phyloP scores from a whole-genome alignment of 1,140 invertebrate species.

The Saccostrea cuccullata region DNA sequence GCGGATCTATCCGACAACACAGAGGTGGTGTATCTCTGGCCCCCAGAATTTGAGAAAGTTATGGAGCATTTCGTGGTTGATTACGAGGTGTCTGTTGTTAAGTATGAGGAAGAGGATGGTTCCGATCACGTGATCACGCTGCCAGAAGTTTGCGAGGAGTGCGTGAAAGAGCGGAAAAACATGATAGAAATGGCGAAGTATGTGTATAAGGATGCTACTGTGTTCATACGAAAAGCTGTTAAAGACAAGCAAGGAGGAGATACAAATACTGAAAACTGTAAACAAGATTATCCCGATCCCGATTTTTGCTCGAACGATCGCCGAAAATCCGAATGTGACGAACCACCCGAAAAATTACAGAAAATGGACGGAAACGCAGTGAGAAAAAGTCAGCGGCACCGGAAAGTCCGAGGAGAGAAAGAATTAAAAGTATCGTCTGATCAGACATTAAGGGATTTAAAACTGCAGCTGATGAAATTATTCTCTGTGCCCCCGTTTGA shows the following conservation, averaged over 20 bases:
- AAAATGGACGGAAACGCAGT: slow-evolving; percentile 59
- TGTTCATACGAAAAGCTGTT: slow-evolving; percentile 77
- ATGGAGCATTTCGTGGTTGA: slow-evolving; percentile 61
- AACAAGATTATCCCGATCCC: slow-evolving; percentile 69
- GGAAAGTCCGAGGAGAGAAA: slow-evolving; percentile 77
- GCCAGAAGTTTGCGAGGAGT: slow-evolving; percentile 74
- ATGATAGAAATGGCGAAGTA: slow-evolving; percentile 71
- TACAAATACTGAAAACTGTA: slow-evolving; percentile 52
- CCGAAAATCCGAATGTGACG: slow-evolving; percentile 41
- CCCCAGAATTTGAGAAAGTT: slow-evolving; percentile 69
- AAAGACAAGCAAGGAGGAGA: slow-evolving; percentile 45
- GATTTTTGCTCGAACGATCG: slow-evolving; percentile 46
- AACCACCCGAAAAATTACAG: slow-evolving; percentile 64
- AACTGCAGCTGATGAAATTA: slow-evolving; percentile 79
- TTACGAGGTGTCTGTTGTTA: slow-evolving; percentile 62
- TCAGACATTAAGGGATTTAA: slow-evolving; percentile 77
- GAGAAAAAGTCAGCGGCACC: slow-evolving; percentile 76
- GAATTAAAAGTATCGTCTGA: slow-evolving; percentile 76
- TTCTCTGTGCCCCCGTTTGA: slow-evolving; percentile 80
- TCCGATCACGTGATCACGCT: slow-evolving; percentile 56
- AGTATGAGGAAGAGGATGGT: slow-evolving; percentile 48
- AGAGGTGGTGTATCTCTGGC: slow-evolving; percentile 63
- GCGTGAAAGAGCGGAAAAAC: slow-evolving; percentile 67
- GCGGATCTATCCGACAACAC: slow-evolving; percentile 45
- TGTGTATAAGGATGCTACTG: slow-evolving; percentile 71